Percentiles rank a stretch among this genome's conserved stretches.
phyloP scores from a whole-genome alignment of 2,888 invertebrate species.

The Chesias legatella region DNA sequence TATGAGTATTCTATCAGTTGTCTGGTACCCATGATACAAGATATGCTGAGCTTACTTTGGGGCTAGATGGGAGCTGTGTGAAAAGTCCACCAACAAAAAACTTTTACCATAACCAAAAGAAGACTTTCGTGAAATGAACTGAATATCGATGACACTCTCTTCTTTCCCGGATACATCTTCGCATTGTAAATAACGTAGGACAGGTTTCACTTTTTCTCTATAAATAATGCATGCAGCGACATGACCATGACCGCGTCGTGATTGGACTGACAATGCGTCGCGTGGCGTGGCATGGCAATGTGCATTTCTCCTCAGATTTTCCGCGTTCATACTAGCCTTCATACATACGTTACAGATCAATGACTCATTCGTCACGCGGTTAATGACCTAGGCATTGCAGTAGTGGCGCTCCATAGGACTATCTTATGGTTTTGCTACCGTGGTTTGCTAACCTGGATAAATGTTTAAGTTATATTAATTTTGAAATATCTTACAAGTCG shows the following conservation, averaged over 20 bases:
- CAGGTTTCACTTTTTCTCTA: constrained; percentile 69
- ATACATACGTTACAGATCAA: constrained; percentile 15
- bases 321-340: constrained; percentile 31
- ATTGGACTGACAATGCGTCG: constrained; percentile 36
- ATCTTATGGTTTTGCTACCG: too few species aligned
- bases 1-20: too few species aligned
- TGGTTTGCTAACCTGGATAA: too few species aligned
- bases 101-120: neutral
- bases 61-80: too few species aligned
- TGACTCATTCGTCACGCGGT: constrained; percentile 3
- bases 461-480: too few species aligned
- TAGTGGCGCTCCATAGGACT: too few species aligned
- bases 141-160: neutral
- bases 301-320: constrained; percentile 55
- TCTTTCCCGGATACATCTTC: constrained; percentile 20
- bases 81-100: too few species aligned
- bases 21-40: too few species aligned
- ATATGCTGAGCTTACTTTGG: too few species aligned
- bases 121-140: neutral
- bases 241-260: constrained; percentile 49
- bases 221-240: constrained; percentile 63
- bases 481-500: too few species aligned
- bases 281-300: neutral
- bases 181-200: constrained; percentile 33
- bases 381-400: neutral